Evolutionary conservation across 2,113 vertebrate species (phyloP).

Genomic region (Rhea pennata): DNA sequence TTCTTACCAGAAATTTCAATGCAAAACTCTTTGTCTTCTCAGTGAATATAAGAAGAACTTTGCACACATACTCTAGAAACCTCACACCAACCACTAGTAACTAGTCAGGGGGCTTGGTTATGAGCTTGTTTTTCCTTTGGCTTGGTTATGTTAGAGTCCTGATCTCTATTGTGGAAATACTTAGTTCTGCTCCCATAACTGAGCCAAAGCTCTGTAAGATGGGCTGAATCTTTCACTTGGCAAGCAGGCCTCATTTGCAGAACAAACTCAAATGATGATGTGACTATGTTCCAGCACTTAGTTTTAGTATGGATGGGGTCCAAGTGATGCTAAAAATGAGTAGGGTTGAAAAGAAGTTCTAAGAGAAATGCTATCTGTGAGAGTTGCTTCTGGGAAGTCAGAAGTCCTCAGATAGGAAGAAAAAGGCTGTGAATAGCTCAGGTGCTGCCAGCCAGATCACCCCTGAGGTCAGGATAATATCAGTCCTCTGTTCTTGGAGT

Average conservation of each 20-base stretch:
- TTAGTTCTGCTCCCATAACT: constrained; percentile 34
- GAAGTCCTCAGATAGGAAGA: not conserved
- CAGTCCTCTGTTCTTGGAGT: not conserved
- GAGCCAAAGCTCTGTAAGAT: constrained; percentile 48
- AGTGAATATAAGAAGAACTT: not conserved
- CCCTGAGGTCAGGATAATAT: not conserved
- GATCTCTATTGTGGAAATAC: constrained; percentile 60
- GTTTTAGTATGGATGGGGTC: not conserved
- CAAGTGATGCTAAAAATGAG: constrained; percentile 28
- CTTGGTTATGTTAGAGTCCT: constrained; percentile 36
- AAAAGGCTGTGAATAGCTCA: not conserved
- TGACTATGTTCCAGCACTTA: constrained; percentile 31
- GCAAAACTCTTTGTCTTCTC: not conserved
- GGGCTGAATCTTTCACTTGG: constrained; percentile 55
- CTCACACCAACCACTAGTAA: constrained; percentile 14
- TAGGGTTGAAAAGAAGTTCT: not conserved
- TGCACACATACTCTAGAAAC: not conserved
- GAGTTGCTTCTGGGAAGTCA: not conserved
- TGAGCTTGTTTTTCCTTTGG: constrained; percentile 69
- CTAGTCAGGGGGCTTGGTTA: constrained; percentile 35
- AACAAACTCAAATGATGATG: constrained; percentile 37
- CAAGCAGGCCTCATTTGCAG: constrained; percentile 37
- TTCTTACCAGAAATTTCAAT: not conserved
- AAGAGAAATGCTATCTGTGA: constrained; percentile 19
- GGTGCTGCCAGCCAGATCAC: not conserved